Conservation (phyloP, 2,888 invertebrate species). For the Ennomos erosarius region DNA sequence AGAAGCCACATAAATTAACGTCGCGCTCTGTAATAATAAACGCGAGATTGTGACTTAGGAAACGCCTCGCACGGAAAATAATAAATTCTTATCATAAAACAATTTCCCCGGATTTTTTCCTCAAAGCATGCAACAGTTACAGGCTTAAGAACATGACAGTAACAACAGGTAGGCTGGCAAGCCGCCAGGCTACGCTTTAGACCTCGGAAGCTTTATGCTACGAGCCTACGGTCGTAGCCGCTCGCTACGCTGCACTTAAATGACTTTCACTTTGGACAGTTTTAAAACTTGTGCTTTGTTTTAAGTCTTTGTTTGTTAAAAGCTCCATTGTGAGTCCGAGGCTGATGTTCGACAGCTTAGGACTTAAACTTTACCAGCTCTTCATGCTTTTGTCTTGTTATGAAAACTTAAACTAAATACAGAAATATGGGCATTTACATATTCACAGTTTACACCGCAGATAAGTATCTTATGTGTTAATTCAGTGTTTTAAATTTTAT, state of each 20-base stretch:
- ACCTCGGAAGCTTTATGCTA: constrained; percentile 57
- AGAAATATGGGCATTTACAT: too few relatives aligned
- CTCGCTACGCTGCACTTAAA: constrained; percentile 55
- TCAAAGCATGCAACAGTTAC: constrained; percentile 56
- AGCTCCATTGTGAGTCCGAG: constrained; percentile 19
- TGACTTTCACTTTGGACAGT: constrained; percentile 53
- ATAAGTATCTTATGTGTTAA: too few relatives aligned
- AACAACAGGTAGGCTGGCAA: constrained; percentile 81
- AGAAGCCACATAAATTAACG: constrained; percentile 39
- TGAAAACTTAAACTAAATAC: too few relatives aligned
- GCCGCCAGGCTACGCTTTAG: constrained; percentile 68
- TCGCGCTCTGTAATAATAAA: constrained; percentile 35
- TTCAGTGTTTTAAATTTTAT: too few relatives aligned
- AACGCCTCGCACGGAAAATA: constrained; percentile 36
- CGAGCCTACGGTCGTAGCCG: constrained; percentile 55
- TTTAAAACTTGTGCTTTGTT: constrained; percentile 46
- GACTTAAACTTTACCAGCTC: constrained; percentile 7
- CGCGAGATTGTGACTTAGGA: constrained; percentile 40
- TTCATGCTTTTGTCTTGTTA: too few relatives aligned
- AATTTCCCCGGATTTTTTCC: constrained; percentile 47
- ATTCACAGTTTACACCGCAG: too few relatives aligned
- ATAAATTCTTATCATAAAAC: constrained; percentile 42
- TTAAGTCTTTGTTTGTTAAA: constrained; percentile 31
- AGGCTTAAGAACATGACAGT: constrained; percentile 65
- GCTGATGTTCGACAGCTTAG: constrained; percentile 26